Base-by-base conservation (phyloP, 2,113 vertebrate species). In the Leptobrachium ailaonicum region DNA sequence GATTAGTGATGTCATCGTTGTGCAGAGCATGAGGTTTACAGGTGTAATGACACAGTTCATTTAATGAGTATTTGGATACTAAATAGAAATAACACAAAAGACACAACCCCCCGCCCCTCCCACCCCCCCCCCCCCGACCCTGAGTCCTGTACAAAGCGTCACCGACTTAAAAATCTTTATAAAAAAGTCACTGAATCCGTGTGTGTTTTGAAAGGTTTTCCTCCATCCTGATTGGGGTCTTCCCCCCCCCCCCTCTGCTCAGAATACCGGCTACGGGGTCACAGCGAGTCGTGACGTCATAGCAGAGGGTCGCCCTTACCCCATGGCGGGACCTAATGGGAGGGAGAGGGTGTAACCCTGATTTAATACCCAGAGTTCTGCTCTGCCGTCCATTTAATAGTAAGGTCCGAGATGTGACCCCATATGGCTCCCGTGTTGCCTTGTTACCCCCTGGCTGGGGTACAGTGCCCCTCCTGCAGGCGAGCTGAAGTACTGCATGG, bases 381-480 rank as follows among this genome's bases (percentile, higher is more conserved):
- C 42, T 43, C n/a, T 10, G 8, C 45, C 7, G 9, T 3, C 50
- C 4, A 13, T 60, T 81, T 54, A 81, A 20, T 75, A 81, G 64
- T 68, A 81, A 9, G 14, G 2, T 2, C 20, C 53, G 8, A 56
- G 40, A 20, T 79, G 78, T 44, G 71, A 9, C 41, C 53, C 78
- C 10, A 80, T 40, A 41, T 80, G 78, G 8, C 77, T 47, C 14
- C 70, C 77, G n/a, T 73, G 77, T 50, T 69, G 71, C 20, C 66
- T 58, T 41, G 78, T 60, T 42, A 76, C 45, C 43, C 73, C 64
- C 71, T 80, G 78, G 2, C 63, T 41, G 0, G 71, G 20, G 47
- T 75, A 81, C 42, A 75, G 53, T 63, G 63, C 79, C 8, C 64
- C 79, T n/a, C 60, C 14, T 2, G 64, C 50, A 5, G 13, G 2